Percentiles rank a stretch among this genome's conserved stretches.
Evolutionary conservation across 1,140 invertebrate genomes (phyloP).

Genomic region (Colletes latitarsis): DNA sequence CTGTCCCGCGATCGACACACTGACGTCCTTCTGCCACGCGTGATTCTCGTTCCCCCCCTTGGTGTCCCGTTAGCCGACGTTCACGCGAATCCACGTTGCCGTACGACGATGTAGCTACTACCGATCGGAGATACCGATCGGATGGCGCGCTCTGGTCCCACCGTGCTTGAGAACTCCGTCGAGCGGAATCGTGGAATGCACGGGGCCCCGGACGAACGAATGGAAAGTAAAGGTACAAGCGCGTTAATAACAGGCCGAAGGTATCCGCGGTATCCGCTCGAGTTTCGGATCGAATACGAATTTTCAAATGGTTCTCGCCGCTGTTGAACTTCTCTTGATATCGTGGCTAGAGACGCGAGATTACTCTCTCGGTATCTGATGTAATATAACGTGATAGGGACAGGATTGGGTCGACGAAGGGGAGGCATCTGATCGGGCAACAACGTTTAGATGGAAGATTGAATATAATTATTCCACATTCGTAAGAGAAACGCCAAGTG

Average conservation of each 20-base stretch:
- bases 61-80: constrained; percentile 56
- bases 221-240: constrained; percentile 11
- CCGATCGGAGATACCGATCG: constrained; percentile 61
- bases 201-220: background rate
- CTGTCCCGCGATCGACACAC: constrained; percentile 43
- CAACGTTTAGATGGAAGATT: too few relatives aligned
- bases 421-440: too few relatives aligned
- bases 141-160: constrained; percentile 25
- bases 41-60: constrained; percentile 44
- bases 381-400: too few relatives aligned
- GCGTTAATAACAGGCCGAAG: constrained; percentile 10
- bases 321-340: too few relatives aligned
- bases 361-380: too few relatives aligned
- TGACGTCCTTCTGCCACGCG: constrained; percentile 53
- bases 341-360: too few relatives aligned
- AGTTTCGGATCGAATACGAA: background rate
- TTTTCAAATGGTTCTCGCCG: too few relatives aligned
- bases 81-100: constrained; percentile 58
- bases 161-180: constrained; percentile 17
- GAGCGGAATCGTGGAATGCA: background rate
- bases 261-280: constrained; percentile 1
- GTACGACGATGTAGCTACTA: constrained; percentile 44
- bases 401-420: too few relatives aligned
- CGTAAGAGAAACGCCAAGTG: too few relatives aligned
- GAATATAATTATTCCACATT: too few relatives aligned